Conservation (phyloP, 2,888 invertebrate genomes). For the Torymus aiolomorphi region DNA sequence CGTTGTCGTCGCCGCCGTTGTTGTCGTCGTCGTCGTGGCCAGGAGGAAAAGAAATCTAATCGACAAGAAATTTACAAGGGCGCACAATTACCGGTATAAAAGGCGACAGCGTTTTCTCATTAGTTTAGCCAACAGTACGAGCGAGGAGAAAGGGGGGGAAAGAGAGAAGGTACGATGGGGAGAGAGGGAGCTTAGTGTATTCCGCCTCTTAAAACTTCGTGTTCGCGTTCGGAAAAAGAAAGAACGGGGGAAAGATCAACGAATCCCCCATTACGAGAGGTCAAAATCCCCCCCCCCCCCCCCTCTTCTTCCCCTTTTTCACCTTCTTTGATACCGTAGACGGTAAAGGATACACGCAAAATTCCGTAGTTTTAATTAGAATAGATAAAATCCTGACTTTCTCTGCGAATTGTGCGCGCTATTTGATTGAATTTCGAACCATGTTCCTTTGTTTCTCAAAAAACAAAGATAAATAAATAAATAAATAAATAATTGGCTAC, state of each 20-base stretch:
- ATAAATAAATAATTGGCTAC: too few relatives aligned
- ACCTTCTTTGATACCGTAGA: background rate
- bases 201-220: constrained; percentile 41
- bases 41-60: constrained; percentile 39
- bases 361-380: constrained; percentile 24
- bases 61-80: constrained; percentile 47
- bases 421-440: too few relatives aligned
- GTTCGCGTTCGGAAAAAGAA: constrained; percentile 13
- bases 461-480: too few relatives aligned
- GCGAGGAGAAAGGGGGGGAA: too few relatives aligned
- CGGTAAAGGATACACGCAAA: constrained; percentile 4
- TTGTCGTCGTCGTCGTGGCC: too few relatives aligned
- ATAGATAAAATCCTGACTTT: too few relatives aligned
- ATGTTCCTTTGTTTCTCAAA: too few relatives aligned
- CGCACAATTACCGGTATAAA: constrained; percentile 48
- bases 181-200: constrained; percentile 18
- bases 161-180: too few relatives aligned
- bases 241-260: background rate
- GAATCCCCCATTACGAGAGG: constrained; percentile 21
- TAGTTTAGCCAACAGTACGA: constrained; percentile 37
- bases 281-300: constrained; percentile 8
- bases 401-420: too few relatives aligned
- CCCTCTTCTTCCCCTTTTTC: background rate
- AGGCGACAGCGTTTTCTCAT: constrained; percentile 51
- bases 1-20: background rate